These are phyloP conservation scores for Chromoteleia sp. DNA, from an alignment of 2,888 invertebrate species.

Conservation along the genomic window DNA sequence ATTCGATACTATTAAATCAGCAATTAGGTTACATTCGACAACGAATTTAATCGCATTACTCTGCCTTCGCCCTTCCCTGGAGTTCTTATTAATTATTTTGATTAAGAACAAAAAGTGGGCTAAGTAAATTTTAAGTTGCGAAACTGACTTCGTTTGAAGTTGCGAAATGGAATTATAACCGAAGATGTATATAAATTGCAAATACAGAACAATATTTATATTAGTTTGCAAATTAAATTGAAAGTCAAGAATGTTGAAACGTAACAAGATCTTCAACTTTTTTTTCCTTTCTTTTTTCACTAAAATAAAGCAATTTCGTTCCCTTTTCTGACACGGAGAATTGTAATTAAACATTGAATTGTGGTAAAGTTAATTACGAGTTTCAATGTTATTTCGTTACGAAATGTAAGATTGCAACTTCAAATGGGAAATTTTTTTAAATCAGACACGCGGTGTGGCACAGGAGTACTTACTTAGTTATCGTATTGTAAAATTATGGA, in stretches of 20 bases:
- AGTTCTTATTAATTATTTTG: neutral
- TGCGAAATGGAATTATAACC: slow-evolving; percentile 11
- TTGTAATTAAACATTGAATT: slow-evolving; percentile 16
- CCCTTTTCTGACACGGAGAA: neutral
- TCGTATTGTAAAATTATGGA: too few species aligned
- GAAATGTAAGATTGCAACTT: slow-evolving; percentile 2
- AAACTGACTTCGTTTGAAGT: slow-evolving; percentile 5
- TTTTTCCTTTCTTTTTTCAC: neutral
- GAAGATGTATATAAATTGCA: slow-evolving; percentile 1
- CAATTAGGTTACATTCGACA: neutral
- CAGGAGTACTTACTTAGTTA: too few species aligned
- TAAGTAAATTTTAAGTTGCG: slow-evolving; percentile 5
- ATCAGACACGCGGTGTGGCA: too few species aligned
- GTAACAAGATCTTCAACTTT: slow-evolving; percentile 17
- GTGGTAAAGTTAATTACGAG: slow-evolving; percentile 22
- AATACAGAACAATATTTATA: slow-evolving; percentile 7
- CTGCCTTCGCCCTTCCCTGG: neutral
- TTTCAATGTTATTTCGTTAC: slow-evolving; percentile 14
- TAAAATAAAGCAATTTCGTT: slow-evolving; percentile 2
- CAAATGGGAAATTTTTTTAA: too few species aligned
- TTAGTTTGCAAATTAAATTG: slow-evolving; percentile 22
- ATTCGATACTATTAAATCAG: neutral
- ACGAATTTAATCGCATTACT: neutral
- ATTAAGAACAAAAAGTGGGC: slow-evolving; percentile 17
- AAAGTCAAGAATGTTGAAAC: slow-evolving; percentile 12